A percentile compares a stretch with the other conserved stretches of the same genome.
Evolutionary conservation across 2,797 vertebrate genomes (phyloP).

Genomic region (Pantherophis vulpinus): DNA sequence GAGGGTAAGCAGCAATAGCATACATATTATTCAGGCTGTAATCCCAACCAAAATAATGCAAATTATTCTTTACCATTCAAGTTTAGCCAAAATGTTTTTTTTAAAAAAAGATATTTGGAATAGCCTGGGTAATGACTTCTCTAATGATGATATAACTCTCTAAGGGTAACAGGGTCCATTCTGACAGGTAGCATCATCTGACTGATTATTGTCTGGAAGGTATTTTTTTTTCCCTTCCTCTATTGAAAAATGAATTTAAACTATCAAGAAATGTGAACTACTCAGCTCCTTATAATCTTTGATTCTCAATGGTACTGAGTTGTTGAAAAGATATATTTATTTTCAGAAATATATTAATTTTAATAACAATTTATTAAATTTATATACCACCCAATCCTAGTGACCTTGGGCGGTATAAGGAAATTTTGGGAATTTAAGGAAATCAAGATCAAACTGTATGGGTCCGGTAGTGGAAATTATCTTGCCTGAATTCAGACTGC

Average conservation of each 20-base stretch:
- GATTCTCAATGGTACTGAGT: slow-evolving; percentile 17
- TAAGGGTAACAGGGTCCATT: slow-evolving; percentile 55
- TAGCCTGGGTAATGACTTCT: slow-evolving; percentile 56
- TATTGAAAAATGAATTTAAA: slow-evolving; percentile 20
- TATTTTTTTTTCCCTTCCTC: background rate
- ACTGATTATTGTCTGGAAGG: background rate
- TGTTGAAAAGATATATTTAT: background rate
- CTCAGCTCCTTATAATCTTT: slow-evolving; percentile 15
- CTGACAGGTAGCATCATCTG: slow-evolving; percentile 53
- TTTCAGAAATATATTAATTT: background rate
- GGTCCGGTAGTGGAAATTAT: no score
- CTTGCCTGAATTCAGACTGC: background rate
- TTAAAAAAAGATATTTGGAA: slow-evolving; percentile 51
- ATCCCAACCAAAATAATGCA: slow-evolving; percentile 39
- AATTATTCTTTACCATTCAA: slow-evolving; percentile 50
- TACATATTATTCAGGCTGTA: slow-evolving; percentile 27
- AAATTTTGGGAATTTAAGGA: background rate
- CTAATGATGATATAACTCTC: slow-evolving; percentile 62
- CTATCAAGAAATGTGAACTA: slow-evolving; percentile 35
- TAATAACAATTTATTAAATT: background rate
- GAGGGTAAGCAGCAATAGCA: slow-evolving; percentile 6
- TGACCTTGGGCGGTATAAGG: background rate
- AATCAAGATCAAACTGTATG: background rate
- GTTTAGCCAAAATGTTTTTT: slow-evolving; percentile 45
- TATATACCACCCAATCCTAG: background rate